Conservation (phyloP, 2,888 invertebrate species). For the Eilema depressum region DNA sequence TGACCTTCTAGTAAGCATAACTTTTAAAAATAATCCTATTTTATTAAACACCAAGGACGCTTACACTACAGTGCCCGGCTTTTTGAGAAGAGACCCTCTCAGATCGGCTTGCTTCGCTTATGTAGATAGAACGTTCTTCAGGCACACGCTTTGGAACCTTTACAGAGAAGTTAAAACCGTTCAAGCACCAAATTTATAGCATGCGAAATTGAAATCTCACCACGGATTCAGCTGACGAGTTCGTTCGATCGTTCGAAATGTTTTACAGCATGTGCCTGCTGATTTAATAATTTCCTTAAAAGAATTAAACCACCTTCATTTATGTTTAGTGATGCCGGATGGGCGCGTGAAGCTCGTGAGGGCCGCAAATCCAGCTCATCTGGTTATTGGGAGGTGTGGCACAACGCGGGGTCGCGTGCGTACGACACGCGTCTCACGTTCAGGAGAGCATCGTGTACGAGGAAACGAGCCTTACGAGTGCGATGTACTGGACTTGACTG, state of each 20-base stretch:
- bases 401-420: constrained; percentile 82
- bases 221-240: too few species aligned
- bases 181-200: too few species aligned
- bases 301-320: neutral
- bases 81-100: too few species aligned
- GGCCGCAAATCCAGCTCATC: constrained; percentile 70
- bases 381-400: constrained; percentile 88
- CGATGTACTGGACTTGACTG: constrained; percentile 90
- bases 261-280: too few species aligned
- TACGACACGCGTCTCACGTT: constrained; percentile 89
- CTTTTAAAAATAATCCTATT: neutral
- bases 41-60: neutral
- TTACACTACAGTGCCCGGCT: too few species aligned
- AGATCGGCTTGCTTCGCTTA: too few species aligned
- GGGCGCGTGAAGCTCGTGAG: constrained; percentile 79
- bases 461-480: constrained; percentile 89
- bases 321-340: constrained; percentile 71
- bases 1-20: constrained; percentile 90
- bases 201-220: too few species aligned
- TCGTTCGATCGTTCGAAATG: too few species aligned
- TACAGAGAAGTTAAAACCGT: too few species aligned
- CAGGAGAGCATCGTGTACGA: constrained; percentile 88
- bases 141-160: too few species aligned
- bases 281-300: neutral
- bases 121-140: too few species aligned